A percentile compares a stretch with the other conserved stretches of the same genome.
phyloP scores from a whole-genome alignment of 1,140 invertebrate genomes.

The Muscidifurax raptorellus region DNA sequence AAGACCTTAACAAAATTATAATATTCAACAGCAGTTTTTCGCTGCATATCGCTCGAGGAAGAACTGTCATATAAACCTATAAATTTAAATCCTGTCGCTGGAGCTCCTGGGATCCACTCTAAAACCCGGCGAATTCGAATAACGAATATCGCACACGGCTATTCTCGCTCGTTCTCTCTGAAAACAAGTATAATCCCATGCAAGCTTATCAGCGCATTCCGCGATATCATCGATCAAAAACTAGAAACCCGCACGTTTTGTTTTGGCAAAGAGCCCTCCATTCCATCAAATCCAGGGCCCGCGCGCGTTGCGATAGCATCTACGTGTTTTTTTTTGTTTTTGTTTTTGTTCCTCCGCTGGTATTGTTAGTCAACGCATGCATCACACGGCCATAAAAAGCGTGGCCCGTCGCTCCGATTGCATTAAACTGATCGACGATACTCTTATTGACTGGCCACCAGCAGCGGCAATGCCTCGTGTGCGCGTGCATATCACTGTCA shows the following conservation, averaged over 20 bases:
- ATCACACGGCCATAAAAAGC: background rate
- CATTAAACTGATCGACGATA: background rate
- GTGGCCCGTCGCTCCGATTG: background rate
- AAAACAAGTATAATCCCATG: background rate
- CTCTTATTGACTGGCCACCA: background rate
- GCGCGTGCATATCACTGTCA: background rate
- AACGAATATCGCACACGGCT: background rate
- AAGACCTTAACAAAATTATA: no score
- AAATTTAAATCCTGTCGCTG: background rate
- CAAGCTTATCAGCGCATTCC: background rate
- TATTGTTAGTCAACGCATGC: background rate
- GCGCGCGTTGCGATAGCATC: no score
- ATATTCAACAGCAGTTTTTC: no score
- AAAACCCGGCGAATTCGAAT: no score
- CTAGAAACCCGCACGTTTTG: no score
- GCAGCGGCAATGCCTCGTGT: background rate
- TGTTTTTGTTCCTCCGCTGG: background rate
- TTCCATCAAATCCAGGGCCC: no score
- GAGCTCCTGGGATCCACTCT: background rate
- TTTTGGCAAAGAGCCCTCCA: no score
- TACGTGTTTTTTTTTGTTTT: background rate
- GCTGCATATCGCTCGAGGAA: background rate
- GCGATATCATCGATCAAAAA: background rate
- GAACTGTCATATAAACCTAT: background rate
- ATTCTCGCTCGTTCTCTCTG: background rate